Percentiles rank a stretch among this genome's conserved stretches.
These are phyloP conservation scores for Pelobates fuscus DNA, from an alignment of 2,113 vertebrate genomes.

Conservation along the genomic window DNA sequence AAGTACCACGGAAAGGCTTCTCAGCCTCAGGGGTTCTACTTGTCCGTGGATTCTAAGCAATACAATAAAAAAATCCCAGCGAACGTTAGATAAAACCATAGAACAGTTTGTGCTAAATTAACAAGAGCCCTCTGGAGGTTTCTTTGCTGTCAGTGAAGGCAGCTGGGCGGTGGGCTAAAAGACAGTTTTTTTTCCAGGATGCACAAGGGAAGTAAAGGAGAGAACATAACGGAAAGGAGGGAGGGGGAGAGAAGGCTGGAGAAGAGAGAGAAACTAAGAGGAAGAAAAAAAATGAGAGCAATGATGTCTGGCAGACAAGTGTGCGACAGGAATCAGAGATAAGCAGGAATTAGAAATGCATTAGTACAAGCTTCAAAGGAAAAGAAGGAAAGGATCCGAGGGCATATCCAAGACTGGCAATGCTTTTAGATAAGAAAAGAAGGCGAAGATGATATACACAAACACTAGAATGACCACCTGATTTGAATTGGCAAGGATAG, in stretches of 20 bases:
- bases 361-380: constrained; percentile 54
- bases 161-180: constrained; percentile 40
- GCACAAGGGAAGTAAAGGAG: constrained; percentile 16
- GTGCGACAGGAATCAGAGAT: constrained; percentile 51
- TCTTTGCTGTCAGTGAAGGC: constrained; percentile 42
- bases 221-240: background rate
- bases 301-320: constrained; percentile 51
- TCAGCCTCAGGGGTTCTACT: background rate
- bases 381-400: constrained; percentile 28
- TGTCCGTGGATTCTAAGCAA: constrained; percentile 2
- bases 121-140: constrained; percentile 43
- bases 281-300: background rate
- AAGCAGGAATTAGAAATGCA: constrained; percentile 64
- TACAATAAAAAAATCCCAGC: background rate
- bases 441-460: constrained; percentile 4
- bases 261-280: background rate
- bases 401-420: constrained; percentile 44
- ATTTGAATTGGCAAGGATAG: constrained; percentile 16
- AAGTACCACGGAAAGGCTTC: background rate
- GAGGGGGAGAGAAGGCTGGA: rapidly evolving
- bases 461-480: constrained; percentile 24
- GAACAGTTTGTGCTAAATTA: constrained; percentile 44
- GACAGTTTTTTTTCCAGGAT: constrained; percentile 29
- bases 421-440: constrained; percentile 38
- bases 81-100: constrained; percentile 23